Evolutionary conservation across 2,888 invertebrate species (phyloP).

Genomic region (Panzeria rudis): DNA sequence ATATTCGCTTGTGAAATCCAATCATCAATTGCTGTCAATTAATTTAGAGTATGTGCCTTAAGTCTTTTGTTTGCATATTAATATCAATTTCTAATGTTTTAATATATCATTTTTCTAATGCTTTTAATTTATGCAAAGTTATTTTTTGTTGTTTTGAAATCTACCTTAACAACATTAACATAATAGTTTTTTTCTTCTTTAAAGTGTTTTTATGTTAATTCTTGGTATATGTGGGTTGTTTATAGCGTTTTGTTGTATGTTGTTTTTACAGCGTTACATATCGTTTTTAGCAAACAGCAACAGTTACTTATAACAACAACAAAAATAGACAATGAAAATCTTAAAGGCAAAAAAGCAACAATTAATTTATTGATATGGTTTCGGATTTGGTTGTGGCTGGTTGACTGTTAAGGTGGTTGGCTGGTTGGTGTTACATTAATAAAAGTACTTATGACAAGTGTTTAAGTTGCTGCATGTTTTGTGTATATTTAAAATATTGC

Average conservation of each 20-base stretch:
- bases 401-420: constrained; percentile 12
- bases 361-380: constrained; percentile 70
- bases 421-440: constrained; percentile 67
- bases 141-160: not conserved
- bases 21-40: constrained; percentile 34
- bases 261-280: not conserved
- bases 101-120: constrained; percentile 54
- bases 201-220: constrained; percentile 65
- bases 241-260: constrained; percentile 16
- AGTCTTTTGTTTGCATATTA: constrained; percentile 44
- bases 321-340: not conserved
- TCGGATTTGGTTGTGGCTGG: constrained; percentile 4
- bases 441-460: constrained; percentile 70
- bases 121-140: constrained; percentile 49
- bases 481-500: constrained; percentile 63
- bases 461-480: constrained; percentile 64
- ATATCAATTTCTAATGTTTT: constrained; percentile 33
- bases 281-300: not conserved
- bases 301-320: not conserved
- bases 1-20: not conserved
- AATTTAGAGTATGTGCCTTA: constrained; percentile 17
- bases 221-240: constrained; percentile 60
- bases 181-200: constrained; percentile 43
- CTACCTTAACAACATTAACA: constrained; percentile 44
- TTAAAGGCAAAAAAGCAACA: constrained; percentile 52